Conservation (phyloP, 2,888 invertebrate genomes). For the Caenorhabditis drosophilae region DNA sequence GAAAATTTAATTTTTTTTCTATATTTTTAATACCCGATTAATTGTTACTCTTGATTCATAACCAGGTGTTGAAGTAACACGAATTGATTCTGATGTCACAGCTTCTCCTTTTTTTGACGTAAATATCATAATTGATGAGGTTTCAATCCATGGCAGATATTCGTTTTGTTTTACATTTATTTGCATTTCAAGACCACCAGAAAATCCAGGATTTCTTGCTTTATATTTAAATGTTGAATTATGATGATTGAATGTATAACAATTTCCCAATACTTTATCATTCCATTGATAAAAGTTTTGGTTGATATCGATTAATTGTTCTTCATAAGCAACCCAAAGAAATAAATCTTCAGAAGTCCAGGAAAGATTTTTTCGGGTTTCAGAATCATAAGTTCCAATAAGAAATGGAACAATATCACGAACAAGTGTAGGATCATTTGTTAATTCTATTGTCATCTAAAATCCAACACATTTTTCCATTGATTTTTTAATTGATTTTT, state of each 20-base stretch:
- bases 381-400: slow-evolving; percentile 30
- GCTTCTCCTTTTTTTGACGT: slow-evolving; percentile 38
- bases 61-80: slow-evolving; percentile 39
- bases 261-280: slow-evolving; percentile 49
- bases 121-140: slow-evolving; percentile 46
- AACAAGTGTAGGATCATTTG: slow-evolving; percentile 41
- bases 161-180: slow-evolving; percentile 45
- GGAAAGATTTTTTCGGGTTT: slow-evolving; percentile 28
- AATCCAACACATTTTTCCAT: too few relatives aligned
- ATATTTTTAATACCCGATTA: too few relatives aligned
- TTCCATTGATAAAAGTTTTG: slow-evolving; percentile 46
- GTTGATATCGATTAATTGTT: slow-evolving; percentile 36
- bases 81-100: slow-evolving; percentile 48
- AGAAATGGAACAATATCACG: slow-evolving; percentile 50
- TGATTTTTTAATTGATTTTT: too few relatives aligned
- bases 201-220: slow-evolving; percentile 27
- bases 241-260: slow-evolving; percentile 56
- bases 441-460: slow-evolving; percentile 38
- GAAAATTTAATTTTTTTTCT: background rate
- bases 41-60: slow-evolving; percentile 27
- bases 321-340: slow-evolving; percentile 51
- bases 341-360: slow-evolving; percentile 53
- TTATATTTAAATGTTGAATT: slow-evolving; percentile 34
- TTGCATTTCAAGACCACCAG: slow-evolving; percentile 39
- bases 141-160: slow-evolving; percentile 49